Base-by-base conservation (phyloP, 30 jellyfish, hydroid and myxozoan species). In the Aurelia sp. region DNA sequence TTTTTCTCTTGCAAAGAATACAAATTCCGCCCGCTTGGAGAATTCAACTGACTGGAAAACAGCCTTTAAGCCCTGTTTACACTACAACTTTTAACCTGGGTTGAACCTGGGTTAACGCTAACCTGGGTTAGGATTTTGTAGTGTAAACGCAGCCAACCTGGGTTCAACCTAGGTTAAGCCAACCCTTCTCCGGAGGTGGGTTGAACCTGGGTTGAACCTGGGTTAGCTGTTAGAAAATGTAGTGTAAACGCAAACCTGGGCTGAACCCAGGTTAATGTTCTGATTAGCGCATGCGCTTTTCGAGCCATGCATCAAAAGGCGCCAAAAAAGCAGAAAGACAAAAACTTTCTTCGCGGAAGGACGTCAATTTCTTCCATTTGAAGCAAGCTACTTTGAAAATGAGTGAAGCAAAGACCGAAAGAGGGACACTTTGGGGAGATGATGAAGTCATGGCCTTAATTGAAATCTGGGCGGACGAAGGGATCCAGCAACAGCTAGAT, bases 401-500 rank as follows among this genome's bases (percentile, higher is more conserved):
- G 52, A 51, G 17, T 74, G 74, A 59, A 53, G 67, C 58, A 78
- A 57, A n/a, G n/a, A n/a, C n/a, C n/a, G n/a, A n/a, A n/a, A n/a
- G n/a, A n/a, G n/a, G n/a, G n/a, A n/a, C n/a, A n/a, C 80, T 35
- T 33, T 17, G 80, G 35, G 13, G 47, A 88, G 19, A 81, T 71
- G 63, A 59, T 3, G 81, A 84, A 63, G 84, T 62, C 50, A n/a
- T 20, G 72, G 58, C 69, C 12, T 27, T 75, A 3, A 73, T 85
- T 48, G 75, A 50, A 41, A 73, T 85, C 12, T 85, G 95, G 89
- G 90, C 71, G 19, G 95, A 85, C 52, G 84, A 72, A 48, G 66
- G 81, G 78, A 74, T 85, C 55, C 95, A 85, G 81, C 70, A 63
- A 44, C 95, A 85, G 84, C n/a, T n/a, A n/a, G n/a, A n/a, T n/a